A percentile compares a stretch with the other conserved stretches of the same genome.
Evolutionary conservation across 2,113 vertebrate genomes (phyloP).

Genomic region (Ictidomys tridecemlineatus): DNA sequence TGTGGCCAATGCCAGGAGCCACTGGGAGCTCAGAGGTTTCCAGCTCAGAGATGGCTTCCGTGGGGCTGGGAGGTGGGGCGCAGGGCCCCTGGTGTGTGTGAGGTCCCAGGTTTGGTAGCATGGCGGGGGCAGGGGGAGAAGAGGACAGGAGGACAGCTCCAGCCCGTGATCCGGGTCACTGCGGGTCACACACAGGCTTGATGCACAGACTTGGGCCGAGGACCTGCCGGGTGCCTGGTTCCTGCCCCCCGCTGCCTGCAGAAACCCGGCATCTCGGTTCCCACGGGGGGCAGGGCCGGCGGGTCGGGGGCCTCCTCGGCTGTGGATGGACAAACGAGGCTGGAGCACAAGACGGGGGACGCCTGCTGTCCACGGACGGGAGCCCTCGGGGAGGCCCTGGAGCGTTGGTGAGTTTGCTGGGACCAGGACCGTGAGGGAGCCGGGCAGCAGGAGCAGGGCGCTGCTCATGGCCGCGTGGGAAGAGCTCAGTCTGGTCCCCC

Average conservation of each 20-base stretch:
- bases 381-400: not conserved
- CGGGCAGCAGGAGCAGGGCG: rapidly evolving
- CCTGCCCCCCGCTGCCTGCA: not conserved
- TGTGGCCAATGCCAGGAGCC: not conserved
- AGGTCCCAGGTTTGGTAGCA: too few relatives aligned
- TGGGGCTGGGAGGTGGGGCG: not conserved
- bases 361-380: not conserved
- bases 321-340: not conserved
- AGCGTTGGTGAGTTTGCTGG: rapidly evolving
- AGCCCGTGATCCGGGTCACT: too few relatives aligned
- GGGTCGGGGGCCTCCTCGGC: not conserved
- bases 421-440: too few relatives aligned
- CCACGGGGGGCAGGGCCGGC: not conserved
- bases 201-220: rapidly evolving
- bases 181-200: not conserved
- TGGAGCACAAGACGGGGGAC: not conserved
- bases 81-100: too few relatives aligned
- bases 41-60: not conserved
- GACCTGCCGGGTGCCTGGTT: rapidly evolving
- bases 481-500: not conserved
- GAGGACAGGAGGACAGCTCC: too few relatives aligned
- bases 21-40: not conserved
- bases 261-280: not conserved
- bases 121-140: rapidly evolving
- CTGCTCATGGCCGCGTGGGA: rapidly evolving